Evolutionary conservation across 2,797 vertebrate species (phyloP), one percentile per base, ranked within the genome.

Genomic region (Platyrinchus mystaceus): DNA sequence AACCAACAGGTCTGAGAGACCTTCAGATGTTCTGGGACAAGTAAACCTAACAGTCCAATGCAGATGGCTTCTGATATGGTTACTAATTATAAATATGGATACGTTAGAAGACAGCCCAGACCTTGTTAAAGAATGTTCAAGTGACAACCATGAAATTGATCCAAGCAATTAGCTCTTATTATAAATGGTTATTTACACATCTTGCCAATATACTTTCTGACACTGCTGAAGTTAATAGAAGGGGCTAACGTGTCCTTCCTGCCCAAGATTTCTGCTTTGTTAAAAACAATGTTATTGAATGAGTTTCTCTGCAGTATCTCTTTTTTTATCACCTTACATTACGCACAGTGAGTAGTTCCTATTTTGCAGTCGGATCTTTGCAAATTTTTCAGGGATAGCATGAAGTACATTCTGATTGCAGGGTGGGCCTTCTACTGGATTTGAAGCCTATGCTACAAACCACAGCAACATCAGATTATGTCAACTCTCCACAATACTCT

Each of bases 201-300:
- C 26, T 76, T 70, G 60, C 14, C 69, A 87, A 46, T 24, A 84
- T 17, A 58, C 44, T 63, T 85, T 44, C 50, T 1, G 4, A 87
- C 15, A 58, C 22, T 37, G 36, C 14, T 59, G 21, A 84, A 13
- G 10, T 12, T 26, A 71, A 87, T 11, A 74, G 80, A 82, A 66
- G 22, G 12, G 13, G 26, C n/a, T 63, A 36, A 52, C 0, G 0
- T 18, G 11, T 2, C 6, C 22, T 12, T 8, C 4, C 2, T 53
- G 2, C 3, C 9, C 41, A 37, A 63, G n/a, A 70, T 14, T 73
- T 70, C 63, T 39, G 34, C 27, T 63, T 75, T 49, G 41, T 41
- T 77, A 70, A 47, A 70, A 85, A 53, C 15, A 83, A 28, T 12
- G n/a, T 44, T 44, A 68, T 0, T n/a, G 14, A 82, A 32, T 28